These are phyloP conservation scores for Trichomalopsis sarcophagae DNA, from an alignment of 1,140 invertebrate species.

Conservation along the genomic window DNA sequence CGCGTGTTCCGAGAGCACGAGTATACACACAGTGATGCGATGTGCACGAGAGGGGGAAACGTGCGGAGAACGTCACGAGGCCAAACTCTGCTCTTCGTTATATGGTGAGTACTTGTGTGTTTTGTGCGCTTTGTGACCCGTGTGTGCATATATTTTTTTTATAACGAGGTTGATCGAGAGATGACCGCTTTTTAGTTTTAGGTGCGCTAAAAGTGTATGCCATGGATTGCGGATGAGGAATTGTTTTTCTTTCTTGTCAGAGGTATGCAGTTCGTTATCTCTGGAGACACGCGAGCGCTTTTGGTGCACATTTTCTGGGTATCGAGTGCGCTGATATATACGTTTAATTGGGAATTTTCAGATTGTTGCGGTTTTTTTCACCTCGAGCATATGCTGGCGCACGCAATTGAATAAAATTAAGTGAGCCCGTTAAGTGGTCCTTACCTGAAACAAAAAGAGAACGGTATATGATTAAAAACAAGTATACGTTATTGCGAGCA, in stretches of 20 bases:
- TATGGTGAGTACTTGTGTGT: too few relatives aligned
- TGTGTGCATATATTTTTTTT: too few relatives aligned
- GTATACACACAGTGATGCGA: not conserved
- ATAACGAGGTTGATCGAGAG: too few relatives aligned
- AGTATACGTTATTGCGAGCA: too few relatives aligned
- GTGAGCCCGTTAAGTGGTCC: not conserved
- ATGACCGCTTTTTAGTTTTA: not conserved
- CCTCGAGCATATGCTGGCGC: too few relatives aligned
- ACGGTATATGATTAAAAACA: not conserved
- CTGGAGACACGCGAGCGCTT: not conserved
- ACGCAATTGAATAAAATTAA: too few relatives aligned
- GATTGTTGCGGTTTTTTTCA: too few relatives aligned
- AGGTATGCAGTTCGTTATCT: not conserved
- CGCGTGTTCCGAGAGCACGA: not conserved
- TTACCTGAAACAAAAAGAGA: conserved; percentile 17
- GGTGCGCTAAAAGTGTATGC: not conserved
- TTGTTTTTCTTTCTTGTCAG: not conserved
- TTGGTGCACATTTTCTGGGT: too few relatives aligned
- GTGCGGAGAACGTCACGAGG: not conserved
- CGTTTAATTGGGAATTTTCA: too few relatives aligned
- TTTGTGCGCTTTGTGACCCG: too few relatives aligned
- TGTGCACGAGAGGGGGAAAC: not conserved
- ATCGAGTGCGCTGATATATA: too few relatives aligned
- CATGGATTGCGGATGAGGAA: not conserved
- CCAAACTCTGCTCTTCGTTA: too few relatives aligned